Evolutionary conservation across 2,113 vertebrate genomes (phyloP), one percentile per base, ranked within the genome.

Genomic region (Tachysurus vachellii): DNA sequence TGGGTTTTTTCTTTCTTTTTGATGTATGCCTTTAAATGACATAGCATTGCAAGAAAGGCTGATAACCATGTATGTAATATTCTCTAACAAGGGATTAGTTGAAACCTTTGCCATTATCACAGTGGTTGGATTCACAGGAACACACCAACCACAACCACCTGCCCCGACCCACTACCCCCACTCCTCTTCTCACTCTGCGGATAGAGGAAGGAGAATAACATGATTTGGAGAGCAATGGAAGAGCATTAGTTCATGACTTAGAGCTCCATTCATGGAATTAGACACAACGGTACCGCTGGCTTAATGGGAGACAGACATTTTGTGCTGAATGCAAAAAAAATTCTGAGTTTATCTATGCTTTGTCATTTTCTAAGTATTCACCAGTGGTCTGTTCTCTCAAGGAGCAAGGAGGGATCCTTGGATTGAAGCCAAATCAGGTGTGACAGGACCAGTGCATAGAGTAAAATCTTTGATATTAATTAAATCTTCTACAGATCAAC

Each of bases 271-370:
- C 5, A 80, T 79, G 31, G 19, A 81, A 81, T 86, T 53, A 81
- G 50, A 80, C 75, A 79, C 13, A 86, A 64, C 53, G 14, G 57
- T 85, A 47, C 84, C 47, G 84, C 57, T 85, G 47, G n/a, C 36
- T 1, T 57, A 50, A 12, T 9, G 9, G 9, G 17, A 28, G 85
- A 14, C 31, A 44, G 26, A 47, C 44, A 47, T 81, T n/a, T 31
- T 56, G 28, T 57, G 4, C 28, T 86, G 42, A 77, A 75, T 47
- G 57, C 57, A 47, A 75, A 36, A 36, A 61, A 23, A 42, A 66
- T 68, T 80, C 59, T 86, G 28, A 68, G 36, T 76, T 26, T 42
- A 85, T 23, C 59, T 80, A 12, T 80, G 31, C 31, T 61, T 61
- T 76, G 31, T 23, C 36, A 1, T 26, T 70, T 83, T 47, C 19